Evolutionary conservation across 2,797 vertebrate genomes (phyloP).

Genomic region (Pangasius krempfi): DNA sequence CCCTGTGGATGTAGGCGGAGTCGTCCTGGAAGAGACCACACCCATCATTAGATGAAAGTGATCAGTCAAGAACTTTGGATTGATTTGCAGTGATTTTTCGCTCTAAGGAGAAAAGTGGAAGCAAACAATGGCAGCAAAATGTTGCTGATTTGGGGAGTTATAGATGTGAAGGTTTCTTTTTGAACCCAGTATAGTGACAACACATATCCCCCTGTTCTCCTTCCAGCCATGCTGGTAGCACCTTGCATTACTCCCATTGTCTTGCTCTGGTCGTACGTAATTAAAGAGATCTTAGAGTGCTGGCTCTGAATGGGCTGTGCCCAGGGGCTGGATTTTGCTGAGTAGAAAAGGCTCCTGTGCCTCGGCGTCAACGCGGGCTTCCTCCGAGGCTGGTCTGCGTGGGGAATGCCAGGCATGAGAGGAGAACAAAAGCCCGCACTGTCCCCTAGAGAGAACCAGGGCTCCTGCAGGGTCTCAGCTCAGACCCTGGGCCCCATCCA

Average conservation of each 20-base stretch:
- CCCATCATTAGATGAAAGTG: background rate
- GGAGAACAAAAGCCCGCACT: conserved; percentile 77
- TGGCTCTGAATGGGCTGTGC: conserved; percentile 73
- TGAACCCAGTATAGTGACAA: conserved; percentile 4
- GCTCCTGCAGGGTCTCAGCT: conserved; percentile 43
- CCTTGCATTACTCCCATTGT: conserved; percentile 72
- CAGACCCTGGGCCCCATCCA: conserved; percentile 44
- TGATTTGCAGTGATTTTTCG: background rate
- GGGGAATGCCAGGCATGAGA: conserved; percentile 77
- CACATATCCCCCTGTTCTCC: conserved; percentile 35
- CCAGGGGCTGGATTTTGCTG: conserved; percentile 61
- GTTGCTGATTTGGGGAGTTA: background rate
- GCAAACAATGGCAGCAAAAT: background rate
- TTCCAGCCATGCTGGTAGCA: conserved; percentile 45
- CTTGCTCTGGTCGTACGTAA: conserved; percentile 75
- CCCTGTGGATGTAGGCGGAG: background rate
- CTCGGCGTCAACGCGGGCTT: conserved; percentile 52
- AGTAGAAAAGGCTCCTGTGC: conserved; percentile 58
- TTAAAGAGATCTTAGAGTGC: conserved; percentile 71
- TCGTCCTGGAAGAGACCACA: background rate
- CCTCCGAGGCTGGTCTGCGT: conserved; percentile 66
- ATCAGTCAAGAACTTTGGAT: background rate
- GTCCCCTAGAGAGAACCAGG: conserved; percentile 75
- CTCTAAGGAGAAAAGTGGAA: background rate
- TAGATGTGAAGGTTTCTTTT: background rate